A percentile compares a stretch with the other conserved stretches of the same genome.
Evolutionary conservation across 2,888 invertebrate species (phyloP).

Genomic region (Zaprionus bogoriensis): DNA sequence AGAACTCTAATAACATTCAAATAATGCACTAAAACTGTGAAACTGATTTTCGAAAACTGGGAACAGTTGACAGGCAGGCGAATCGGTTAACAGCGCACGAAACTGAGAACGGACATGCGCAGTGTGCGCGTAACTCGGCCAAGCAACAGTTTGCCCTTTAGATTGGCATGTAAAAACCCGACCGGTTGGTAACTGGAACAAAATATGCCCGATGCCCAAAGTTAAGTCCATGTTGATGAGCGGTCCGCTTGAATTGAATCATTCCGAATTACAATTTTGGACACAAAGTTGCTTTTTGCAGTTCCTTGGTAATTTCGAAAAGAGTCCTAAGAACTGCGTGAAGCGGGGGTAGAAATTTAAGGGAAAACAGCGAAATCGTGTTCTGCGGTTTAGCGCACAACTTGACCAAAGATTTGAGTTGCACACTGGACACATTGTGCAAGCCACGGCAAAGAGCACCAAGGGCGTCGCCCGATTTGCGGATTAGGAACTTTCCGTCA

Average conservation of each 20-base stretch:
- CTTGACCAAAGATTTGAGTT: neutral
- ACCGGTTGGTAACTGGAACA: conserved; percentile 6
- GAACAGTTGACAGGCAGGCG: conserved; percentile 8
- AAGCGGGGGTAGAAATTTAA: neutral
- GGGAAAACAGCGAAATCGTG: neutral
- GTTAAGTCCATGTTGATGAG: conserved; percentile 5
- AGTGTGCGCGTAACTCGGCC: neutral
- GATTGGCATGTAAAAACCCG: conserved; percentile 11
- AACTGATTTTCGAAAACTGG: conserved; percentile 55
- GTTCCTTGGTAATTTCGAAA: conserved; percentile 19
- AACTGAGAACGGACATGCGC: conserved; percentile 60
- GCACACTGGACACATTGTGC: no score
- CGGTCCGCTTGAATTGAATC: conserved; percentile 12
- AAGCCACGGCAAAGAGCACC: neutral
- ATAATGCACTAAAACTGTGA: no score
- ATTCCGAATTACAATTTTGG: conserved; percentile 21
- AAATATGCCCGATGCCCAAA: conserved; percentile 18
- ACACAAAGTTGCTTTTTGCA: conserved; percentile 29
- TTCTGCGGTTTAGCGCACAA: neutral
- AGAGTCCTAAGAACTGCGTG: conserved; percentile 6
- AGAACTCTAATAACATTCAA: no score
- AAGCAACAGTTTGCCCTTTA: conserved; percentile 67
- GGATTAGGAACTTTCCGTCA: conserved; percentile 26
- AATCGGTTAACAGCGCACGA: conserved; percentile 68
- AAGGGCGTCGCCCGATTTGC: conserved; percentile 12